Conservation (phyloP, 2,113 vertebrate genomes). For the Zingel zingel region DNA sequence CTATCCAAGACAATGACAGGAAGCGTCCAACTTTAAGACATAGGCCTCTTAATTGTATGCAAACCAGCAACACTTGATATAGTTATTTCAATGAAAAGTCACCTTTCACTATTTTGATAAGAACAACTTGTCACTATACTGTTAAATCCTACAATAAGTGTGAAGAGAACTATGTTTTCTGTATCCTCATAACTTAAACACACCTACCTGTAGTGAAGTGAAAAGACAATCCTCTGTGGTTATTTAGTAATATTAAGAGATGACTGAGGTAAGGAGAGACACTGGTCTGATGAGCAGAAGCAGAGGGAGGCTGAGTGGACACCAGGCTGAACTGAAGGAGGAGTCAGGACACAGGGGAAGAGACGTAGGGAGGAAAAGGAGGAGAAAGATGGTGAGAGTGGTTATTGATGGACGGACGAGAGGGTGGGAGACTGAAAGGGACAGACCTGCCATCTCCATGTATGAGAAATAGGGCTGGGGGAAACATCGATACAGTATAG, state of each 20-base stretch:
- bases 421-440: background rate
- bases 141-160: background rate
- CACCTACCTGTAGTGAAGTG: constrained; percentile 50
- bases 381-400: constrained; percentile 3
- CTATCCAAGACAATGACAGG: background rate
- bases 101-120: background rate
- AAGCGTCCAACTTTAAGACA: background rate
- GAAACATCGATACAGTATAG: no score
- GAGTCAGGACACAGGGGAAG: constrained; percentile 55
- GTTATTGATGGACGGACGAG: background rate
- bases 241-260: constrained; percentile 2
- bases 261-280: constrained; percentile 28
- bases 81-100: background rate
- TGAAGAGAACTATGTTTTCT: background rate
- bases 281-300: constrained; percentile 46
- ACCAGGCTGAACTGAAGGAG: constrained; percentile 56
- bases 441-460: background rate
- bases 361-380: constrained; percentile 11
- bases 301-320: constrained; percentile 54
- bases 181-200: background rate
- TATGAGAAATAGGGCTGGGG: background rate
- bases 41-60: background rate
- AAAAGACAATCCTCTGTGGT: constrained; percentile 5
- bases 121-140: background rate
- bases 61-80: background rate